Evolutionary conservation across 1,140 invertebrate genomes (phyloP).

Genomic region (Hyles vespertilio): DNA sequence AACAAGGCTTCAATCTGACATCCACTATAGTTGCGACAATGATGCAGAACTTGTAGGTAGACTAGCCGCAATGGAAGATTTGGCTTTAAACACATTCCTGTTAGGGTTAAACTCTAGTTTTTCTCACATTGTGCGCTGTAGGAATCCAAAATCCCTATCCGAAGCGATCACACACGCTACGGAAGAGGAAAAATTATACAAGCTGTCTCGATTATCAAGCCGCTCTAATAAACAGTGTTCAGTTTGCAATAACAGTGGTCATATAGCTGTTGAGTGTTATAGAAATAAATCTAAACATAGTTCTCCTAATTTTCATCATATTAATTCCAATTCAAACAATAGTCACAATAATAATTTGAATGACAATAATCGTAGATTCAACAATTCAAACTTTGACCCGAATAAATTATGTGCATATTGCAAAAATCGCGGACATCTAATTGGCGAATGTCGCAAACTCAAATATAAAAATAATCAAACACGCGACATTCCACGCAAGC

Average conservation of each 20-base stretch:
- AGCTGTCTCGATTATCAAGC: constrained; percentile 4
- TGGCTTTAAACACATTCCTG: constrained; percentile 29
- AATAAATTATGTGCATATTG: constrained; percentile 18
- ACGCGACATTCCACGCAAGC: background rate
- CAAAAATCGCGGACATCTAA: constrained; percentile 23
- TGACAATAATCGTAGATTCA: background rate
- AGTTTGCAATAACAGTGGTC: constrained; percentile 12
- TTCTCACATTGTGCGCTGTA: constrained; percentile 24
- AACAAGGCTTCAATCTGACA: constrained; percentile 27
- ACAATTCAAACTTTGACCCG: no score
- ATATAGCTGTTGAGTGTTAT: constrained; percentile 10
- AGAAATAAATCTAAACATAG: constrained; percentile 7
- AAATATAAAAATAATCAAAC: constrained; percentile 16
- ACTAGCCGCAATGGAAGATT: constrained; percentile 31
- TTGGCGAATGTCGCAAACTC: constrained; percentile 22
- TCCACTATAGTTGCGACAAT: constrained; percentile 15
- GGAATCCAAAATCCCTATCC: constrained; percentile 18
- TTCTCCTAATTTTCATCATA: background rate
- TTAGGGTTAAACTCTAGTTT: constrained; percentile 22
- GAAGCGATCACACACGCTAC: constrained; percentile 20
- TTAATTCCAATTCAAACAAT: constrained; percentile 2
- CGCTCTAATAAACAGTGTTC: background rate
- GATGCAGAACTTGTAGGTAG: constrained; percentile 21
- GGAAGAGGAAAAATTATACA: constrained; percentile 24
- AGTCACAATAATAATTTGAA: constrained; percentile 1